phyloP scores from a whole-genome alignment of 1,140 invertebrate species.

The Lordiphosa mommai region DNA sequence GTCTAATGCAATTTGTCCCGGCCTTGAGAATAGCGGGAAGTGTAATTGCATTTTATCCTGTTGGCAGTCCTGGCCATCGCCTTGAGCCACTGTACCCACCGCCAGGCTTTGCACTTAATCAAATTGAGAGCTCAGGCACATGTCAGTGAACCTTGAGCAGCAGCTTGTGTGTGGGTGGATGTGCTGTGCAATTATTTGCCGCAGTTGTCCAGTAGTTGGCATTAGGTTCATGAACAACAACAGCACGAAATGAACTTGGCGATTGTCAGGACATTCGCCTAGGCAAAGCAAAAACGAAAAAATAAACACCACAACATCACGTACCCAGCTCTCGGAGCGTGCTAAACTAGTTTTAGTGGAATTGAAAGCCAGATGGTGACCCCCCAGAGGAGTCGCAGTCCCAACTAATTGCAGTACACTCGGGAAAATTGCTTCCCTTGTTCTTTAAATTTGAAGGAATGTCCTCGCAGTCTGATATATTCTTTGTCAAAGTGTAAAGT shows the following conservation, averaged over 20 bases:
- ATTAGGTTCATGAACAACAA: slow-evolving; percentile 67
- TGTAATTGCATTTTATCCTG: slow-evolving; percentile 64
- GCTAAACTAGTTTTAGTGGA: slow-evolving; percentile 36
- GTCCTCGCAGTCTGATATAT: not conserved
- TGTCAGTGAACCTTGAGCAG: slow-evolving; percentile 66
- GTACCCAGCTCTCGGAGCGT: slow-evolving; percentile 22
- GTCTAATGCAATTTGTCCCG: slow-evolving; percentile 58
- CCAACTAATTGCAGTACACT: not conserved
- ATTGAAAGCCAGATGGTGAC: slow-evolving; percentile 14
- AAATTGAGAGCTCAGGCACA: slow-evolving; percentile 64
- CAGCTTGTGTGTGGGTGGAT: not conserved
- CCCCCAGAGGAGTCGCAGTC: slow-evolving; percentile 11
- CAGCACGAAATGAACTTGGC: slow-evolving; percentile 49
- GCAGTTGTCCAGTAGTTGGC: slow-evolving; percentile 47
- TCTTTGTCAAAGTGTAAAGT: not conserved
- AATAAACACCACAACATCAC: slow-evolving; percentile 43
- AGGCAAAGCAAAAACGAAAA: slow-evolving; percentile 15
- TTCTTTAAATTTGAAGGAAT: not conserved
- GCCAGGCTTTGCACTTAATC: slow-evolving; percentile 55
- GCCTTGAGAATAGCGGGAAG: slow-evolving; percentile 40
- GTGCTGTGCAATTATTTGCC: slow-evolving; percentile 61
- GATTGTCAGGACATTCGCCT: slow-evolving; percentile 71
- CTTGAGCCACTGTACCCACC: slow-evolving; percentile 17
- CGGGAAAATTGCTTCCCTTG: not conserved
- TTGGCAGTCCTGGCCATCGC: slow-evolving; percentile 11